These are phyloP conservation scores for Microtus richardsoni DNA, from an alignment of 2,113 vertebrate species.

Conservation along the genomic window DNA sequence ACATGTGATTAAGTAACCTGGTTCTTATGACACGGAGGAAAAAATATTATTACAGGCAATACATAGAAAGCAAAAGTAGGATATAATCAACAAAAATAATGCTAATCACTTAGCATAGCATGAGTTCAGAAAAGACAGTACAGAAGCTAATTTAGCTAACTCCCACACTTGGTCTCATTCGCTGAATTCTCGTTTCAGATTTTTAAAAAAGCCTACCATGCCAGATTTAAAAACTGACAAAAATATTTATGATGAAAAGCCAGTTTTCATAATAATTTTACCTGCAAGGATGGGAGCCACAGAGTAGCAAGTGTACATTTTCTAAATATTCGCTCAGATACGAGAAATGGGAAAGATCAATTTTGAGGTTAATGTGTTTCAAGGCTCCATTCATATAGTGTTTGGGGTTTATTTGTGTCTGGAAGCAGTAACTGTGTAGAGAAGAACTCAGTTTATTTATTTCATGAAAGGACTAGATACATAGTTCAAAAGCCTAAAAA, in stretches of 20 bases:
- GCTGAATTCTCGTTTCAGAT: not conserved
- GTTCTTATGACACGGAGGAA: not conserved
- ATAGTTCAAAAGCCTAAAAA: constrained; percentile 46
- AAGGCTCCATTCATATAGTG: not conserved
- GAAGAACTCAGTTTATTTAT: not conserved
- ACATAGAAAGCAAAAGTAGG: not conserved
- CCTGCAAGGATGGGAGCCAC: not conserved
- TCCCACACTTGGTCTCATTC: not conserved
- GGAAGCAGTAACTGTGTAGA: not conserved
- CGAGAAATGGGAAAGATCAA: not conserved
- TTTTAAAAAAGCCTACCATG: not conserved
- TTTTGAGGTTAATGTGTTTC: not conserved
- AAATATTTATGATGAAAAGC: constrained; percentile 41
- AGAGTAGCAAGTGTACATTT: constrained; percentile 5
- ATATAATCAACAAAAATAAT: not conserved
- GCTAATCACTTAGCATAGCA: not conserved
- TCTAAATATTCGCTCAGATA: not conserved
- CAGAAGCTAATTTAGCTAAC: not conserved
- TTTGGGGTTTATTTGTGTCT: not conserved
- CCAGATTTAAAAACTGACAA: constrained; percentile 41
- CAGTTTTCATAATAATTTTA: constrained; percentile 23
- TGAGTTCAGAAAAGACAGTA: constrained; percentile 22
- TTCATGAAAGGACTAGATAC: constrained; percentile 26
- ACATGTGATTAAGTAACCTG: constrained; percentile 4
- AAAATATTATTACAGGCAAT: constrained; percentile 30